A percentile compares a stretch with the other conserved stretches of the same genome.
phyloP scores from a whole-genome alignment of 2,888 invertebrate genomes.

The Rhodophaea formosa region DNA sequence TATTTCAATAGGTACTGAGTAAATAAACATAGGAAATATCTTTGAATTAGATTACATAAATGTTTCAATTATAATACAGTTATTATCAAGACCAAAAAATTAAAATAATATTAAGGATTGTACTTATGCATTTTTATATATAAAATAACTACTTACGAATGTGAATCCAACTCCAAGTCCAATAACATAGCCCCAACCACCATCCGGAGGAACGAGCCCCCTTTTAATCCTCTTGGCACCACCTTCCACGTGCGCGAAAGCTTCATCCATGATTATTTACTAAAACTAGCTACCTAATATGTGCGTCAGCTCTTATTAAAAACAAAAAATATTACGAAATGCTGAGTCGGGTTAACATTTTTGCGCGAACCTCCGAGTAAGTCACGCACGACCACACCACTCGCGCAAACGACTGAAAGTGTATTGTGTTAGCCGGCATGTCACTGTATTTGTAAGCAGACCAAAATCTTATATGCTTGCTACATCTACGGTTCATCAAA shows the following conservation, averaged over 20 bases:
- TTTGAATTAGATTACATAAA: too few species aligned
- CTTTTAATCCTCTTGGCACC: constrained; percentile 39
- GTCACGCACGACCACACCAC: constrained; percentile 3
- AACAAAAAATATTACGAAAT: not conserved
- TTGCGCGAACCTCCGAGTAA: not conserved
- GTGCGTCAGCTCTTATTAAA: not conserved
- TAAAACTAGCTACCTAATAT: not conserved
- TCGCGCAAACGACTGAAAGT: not conserved
- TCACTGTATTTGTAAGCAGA: not conserved
- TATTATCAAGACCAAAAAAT: too few species aligned
- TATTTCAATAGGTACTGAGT: too few species aligned
- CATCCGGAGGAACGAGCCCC: constrained; percentile 82
- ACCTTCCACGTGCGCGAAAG: constrained; percentile 64
- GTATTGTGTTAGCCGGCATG: not conserved
- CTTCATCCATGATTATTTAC: constrained; percentile 61
- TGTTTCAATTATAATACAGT: too few species aligned
- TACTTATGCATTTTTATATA: too few species aligned
- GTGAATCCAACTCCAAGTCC: constrained; percentile 87
- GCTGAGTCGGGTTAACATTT: not conserved
- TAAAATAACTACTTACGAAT: constrained; percentile 82
- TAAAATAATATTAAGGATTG: too few species aligned
- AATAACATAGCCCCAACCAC: constrained; percentile 91
- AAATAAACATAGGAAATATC: too few species aligned
- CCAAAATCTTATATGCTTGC: too few species aligned
- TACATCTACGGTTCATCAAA: not conserved